Evolutionary conservation across 2,113 vertebrate species (phyloP).

Genomic region (Halcyon senegalensis): DNA sequence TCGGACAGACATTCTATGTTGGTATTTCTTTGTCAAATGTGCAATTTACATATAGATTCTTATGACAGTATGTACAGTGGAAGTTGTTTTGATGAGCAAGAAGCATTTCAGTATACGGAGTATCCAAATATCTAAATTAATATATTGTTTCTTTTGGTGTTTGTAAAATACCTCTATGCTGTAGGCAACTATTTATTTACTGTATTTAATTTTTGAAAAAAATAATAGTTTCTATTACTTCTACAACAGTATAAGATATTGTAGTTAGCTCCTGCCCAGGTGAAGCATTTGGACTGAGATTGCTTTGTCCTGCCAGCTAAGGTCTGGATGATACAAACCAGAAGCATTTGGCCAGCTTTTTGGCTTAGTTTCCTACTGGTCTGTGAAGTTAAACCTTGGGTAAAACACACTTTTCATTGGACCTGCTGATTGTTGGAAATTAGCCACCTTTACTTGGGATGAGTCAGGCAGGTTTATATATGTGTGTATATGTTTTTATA

Average conservation of each 20-base stretch:
- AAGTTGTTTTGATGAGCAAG: not conserved
- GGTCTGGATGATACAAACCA: not conserved
- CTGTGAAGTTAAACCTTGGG: not conserved
- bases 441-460: not conserved
- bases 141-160: not conserved
- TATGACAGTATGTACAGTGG: not conserved
- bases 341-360: not conserved
- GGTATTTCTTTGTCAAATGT: not conserved
- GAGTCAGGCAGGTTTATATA: not conserved
- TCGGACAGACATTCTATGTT: not conserved
- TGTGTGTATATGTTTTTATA: not conserved
- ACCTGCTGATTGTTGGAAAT: not conserved
- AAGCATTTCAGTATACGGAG: not conserved
- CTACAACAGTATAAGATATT: not conserved
- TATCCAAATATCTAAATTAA: not conserved
- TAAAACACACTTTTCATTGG: no score
- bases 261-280: not conserved
- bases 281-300: not conserved
- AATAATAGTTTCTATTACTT: not conserved
- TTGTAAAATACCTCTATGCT: not conserved
- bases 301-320: not conserved
- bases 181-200: not conserved
- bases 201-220: not conserved
- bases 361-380: not conserved
- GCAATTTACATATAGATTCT: not conserved